phyloP scores from a whole-genome alignment of 2,113 vertebrate genomes.

The Anolis sagrei region DNA sequence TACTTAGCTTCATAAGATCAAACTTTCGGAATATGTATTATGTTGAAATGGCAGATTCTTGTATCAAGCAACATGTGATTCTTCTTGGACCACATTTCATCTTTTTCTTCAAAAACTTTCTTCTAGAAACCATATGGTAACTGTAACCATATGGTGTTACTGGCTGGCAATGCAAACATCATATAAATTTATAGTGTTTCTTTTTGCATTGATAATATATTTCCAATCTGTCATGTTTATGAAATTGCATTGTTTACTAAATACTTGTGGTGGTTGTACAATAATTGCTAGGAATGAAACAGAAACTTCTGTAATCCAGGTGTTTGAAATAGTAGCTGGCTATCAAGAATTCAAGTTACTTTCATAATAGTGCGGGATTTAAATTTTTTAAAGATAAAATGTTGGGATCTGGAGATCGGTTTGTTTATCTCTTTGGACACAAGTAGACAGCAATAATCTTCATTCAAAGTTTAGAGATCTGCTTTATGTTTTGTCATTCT shows the following conservation, averaged over 20 bases:
- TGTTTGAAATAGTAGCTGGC: background rate
- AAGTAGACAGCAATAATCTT: background rate
- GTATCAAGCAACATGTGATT: background rate
- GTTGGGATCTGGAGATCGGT: background rate
- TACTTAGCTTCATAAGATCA: too few species aligned
- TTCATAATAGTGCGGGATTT: background rate
- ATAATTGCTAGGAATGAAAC: background rate
- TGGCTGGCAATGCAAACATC: background rate
- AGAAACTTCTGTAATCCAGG: background rate
- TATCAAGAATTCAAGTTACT: background rate
- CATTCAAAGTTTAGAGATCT: background rate
- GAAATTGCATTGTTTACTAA: background rate
- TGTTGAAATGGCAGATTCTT: background rate
- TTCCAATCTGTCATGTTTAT: background rate
- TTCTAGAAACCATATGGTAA: background rate
- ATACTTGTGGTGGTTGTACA: background rate
- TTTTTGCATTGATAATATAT: background rate
- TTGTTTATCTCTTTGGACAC: background rate
- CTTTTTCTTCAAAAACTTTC: too few species aligned
- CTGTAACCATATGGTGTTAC: background rate
- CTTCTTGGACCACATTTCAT: background rate
- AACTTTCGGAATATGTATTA: background rate
- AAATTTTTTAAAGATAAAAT: background rate
- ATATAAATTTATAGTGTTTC: too few species aligned
- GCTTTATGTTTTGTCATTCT: background rate